Evolutionary conservation across 2,113 vertebrate genomes (phyloP).

Genomic region (Chrysochloris asiatica): DNA sequence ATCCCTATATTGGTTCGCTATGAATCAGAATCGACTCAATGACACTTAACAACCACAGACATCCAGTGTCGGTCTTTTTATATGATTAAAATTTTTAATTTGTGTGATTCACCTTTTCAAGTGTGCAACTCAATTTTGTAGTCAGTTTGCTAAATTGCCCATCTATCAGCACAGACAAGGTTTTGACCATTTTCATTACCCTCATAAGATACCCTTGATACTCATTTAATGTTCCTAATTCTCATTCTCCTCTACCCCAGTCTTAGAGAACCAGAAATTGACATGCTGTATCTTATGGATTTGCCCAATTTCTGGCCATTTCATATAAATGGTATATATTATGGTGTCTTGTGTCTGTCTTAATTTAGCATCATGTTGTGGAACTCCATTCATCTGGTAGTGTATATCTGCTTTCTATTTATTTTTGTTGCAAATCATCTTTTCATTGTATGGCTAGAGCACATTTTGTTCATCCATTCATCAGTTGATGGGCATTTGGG

Average conservation of each 20-base stretch:
- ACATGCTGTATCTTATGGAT: background rate
- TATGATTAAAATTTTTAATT: background rate
- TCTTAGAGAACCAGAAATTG: no score
- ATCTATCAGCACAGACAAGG: background rate
- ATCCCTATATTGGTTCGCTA: no score
- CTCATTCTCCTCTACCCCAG: background rate
- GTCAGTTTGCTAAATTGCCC: background rate
- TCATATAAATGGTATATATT: background rate
- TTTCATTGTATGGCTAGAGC: background rate
- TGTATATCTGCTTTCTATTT: background rate
- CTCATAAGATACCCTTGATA: no score
- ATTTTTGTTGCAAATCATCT: background rate
- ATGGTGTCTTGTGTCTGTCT: background rate
- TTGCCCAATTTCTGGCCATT: background rate
- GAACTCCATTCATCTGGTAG: background rate
- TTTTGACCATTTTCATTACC: background rate
- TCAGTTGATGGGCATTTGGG: background rate
- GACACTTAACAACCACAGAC: no score
- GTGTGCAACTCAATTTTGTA: background rate
- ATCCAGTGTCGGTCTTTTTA: background rate
- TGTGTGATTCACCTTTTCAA: background rate
- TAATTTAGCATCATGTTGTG: slow-evolving; percentile 12
- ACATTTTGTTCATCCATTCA: background rate
- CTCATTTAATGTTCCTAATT: background rate
- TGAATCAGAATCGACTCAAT: no score